phyloP scores from a whole-genome alignment of 2,113 vertebrate genomes.

The Platichthys stellatus region DNA sequence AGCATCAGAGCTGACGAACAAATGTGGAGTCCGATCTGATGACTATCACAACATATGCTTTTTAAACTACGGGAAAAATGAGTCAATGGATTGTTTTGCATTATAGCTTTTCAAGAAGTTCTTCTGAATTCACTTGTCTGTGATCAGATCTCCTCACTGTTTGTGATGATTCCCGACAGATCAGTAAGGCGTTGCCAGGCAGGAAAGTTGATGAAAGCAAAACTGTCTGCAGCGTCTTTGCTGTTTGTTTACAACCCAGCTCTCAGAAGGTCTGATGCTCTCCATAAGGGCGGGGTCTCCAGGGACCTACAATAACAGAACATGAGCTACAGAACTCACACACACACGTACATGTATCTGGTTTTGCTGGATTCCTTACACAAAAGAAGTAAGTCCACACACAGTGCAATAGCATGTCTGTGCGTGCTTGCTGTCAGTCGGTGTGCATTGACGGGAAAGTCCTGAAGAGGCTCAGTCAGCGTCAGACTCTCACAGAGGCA shows the following conservation, averaged over 20 bases:
- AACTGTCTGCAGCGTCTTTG: background rate
- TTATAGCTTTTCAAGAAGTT: too few relatives aligned
- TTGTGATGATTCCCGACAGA: too few relatives aligned
- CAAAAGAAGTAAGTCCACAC: background rate
- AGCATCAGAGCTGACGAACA: too few relatives aligned
- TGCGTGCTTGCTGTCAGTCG: background rate
- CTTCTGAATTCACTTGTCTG: too few relatives aligned
- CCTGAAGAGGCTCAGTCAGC: background rate
- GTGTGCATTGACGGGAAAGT: background rate
- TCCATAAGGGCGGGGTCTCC: constrained; percentile 5
- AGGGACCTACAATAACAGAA: background rate
- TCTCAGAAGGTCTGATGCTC: background rate
- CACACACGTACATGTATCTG: background rate
- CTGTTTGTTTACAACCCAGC: background rate
- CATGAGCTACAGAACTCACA: background rate
- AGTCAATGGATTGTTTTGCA: too few relatives aligned
- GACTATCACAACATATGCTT: background rate
- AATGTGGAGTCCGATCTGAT: background rate
- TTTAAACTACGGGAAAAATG: too few relatives aligned
- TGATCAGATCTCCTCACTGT: too few relatives aligned
- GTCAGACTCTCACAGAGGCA: background rate
- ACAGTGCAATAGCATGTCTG: background rate
- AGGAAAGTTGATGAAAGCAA: background rate
- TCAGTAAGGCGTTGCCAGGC: too few relatives aligned
- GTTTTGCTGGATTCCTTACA: background rate